Evolutionary conservation across 1,140 invertebrate genomes (phyloP).

Genomic region (Hestina assimilis): DNA sequence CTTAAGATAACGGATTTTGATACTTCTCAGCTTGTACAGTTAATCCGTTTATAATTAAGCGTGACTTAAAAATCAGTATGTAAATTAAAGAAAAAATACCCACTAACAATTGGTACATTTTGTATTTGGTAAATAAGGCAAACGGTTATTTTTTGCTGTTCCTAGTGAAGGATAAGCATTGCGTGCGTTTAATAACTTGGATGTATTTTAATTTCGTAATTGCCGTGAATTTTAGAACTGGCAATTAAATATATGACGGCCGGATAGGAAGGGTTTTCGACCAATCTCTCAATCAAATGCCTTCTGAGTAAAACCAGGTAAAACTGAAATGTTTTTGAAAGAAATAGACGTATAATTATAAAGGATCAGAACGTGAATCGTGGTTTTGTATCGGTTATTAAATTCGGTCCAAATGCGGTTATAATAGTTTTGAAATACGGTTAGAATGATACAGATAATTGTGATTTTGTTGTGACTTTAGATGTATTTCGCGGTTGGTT

Average conservation of each 20-base stretch:
- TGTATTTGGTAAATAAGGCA: no score
- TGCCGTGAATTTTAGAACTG: conserved; percentile 33
- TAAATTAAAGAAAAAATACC: not conserved
- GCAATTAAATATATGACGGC: conserved; percentile 46
- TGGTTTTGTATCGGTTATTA: conserved; percentile 61
- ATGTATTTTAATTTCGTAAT: conserved; percentile 38
- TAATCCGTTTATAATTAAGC: conserved; percentile 6
- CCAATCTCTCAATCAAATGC: conserved; percentile 54
- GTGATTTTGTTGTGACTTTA: conserved; percentile 42
- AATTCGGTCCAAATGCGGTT: conserved; percentile 70
- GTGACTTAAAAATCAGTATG: not conserved
- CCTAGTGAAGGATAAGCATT: conserved; percentile 10
- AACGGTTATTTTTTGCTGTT: not conserved
- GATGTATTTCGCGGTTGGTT: conserved; percentile 30
- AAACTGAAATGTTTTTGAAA: conserved; percentile 43
- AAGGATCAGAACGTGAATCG: conserved; percentile 54
- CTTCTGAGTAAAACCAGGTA: conserved; percentile 64
- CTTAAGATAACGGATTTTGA: not conserved
- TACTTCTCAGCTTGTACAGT: not conserved
- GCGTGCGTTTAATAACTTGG: conserved; percentile 35
- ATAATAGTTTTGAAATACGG: conserved; percentile 57
- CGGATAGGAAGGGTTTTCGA: conserved; percentile 34
- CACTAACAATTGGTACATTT: not conserved
- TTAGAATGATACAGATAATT: conserved; percentile 54
- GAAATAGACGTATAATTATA: conserved; percentile 69